Evolutionary conservation across 23 tunicate genomes (phyloP).

Genomic region (Oikopleura albicans): DNA sequence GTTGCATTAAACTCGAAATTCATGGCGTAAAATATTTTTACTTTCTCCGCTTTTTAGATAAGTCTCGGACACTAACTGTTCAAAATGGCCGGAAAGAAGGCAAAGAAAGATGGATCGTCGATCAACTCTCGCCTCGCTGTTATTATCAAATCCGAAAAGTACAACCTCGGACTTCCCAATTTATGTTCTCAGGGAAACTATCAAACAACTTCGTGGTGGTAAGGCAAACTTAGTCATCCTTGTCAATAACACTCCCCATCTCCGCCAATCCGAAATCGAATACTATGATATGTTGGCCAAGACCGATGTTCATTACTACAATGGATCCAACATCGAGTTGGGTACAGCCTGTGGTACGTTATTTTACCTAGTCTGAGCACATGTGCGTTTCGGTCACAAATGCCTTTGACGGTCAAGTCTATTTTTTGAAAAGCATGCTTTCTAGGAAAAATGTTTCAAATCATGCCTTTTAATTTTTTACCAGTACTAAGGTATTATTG

Average conservation of each 20-base stretch:
- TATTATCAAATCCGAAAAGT: conserved; percentile 97
- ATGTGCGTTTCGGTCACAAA: no score
- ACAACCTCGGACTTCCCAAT: conserved; percentile 79
- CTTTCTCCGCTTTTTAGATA: no score
- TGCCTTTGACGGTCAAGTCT: no score
- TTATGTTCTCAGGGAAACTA: conserved; percentile 29
- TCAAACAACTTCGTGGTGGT: conserved; percentile 62
- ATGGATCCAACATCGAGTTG: conserved; percentile 81
- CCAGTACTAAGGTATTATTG: no score
- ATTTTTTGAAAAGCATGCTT: no score
- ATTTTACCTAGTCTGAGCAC: not conserved
- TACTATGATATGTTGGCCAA: conserved; percentile 98
- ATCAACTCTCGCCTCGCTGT: conserved; percentile 74
- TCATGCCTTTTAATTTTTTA: no score
- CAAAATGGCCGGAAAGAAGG: not conserved
- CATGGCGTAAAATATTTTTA: no score
- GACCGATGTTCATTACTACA: conserved; percentile 94
- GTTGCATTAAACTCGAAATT: no score
- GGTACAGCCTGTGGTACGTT: conserved; percentile 90
- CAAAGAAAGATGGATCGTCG: not conserved
- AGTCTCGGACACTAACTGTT: not conserved
- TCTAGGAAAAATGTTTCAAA: no score
- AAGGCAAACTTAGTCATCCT: conserved; percentile 88
- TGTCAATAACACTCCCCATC: conserved; percentile 70
- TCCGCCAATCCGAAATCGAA: conserved; percentile 92